phyloP scores from a whole-genome alignment of 2,797 vertebrate genomes.

The Amniataba percoides region DNA sequence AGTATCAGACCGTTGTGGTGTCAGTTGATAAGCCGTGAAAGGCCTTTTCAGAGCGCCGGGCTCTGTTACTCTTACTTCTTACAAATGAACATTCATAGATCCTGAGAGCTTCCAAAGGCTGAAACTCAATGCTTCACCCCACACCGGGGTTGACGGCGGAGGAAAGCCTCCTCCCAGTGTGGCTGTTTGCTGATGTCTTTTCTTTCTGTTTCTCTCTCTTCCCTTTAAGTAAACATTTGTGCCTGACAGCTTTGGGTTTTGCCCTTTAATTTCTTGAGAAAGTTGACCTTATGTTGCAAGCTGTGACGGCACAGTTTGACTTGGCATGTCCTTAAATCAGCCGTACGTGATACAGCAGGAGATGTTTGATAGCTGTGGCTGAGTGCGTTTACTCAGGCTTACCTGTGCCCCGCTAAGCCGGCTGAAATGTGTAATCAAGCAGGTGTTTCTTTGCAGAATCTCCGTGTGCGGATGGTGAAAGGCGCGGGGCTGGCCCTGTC shows the following conservation, averaged over 20 bases:
- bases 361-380: neutral
- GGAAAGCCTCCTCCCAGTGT: conserved; percentile 42
- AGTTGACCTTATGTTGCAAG: conserved; percentile 48
- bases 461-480: conserved; percentile 91
- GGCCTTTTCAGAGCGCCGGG: conserved; percentile 61
- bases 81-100: conserved; percentile 67
- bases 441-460: conserved; percentile 85
- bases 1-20: conserved; percentile 32
- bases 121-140: conserved; percentile 60
- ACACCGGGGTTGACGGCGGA: neutral
- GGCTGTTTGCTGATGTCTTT: neutral
- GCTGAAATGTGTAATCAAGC: conserved; percentile 48
- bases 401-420: conserved; percentile 13
- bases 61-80: conserved; percentile 69
- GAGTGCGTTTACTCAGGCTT: conserved; percentile 36
- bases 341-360: neutral
- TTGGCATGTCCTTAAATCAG: conserved; percentile 26
- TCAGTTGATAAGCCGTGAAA: conserved; percentile 67
- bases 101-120: conserved; percentile 45
- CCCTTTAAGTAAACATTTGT: conserved; percentile 61
- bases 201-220: conserved; percentile 38
- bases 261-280: conserved; percentile 15
- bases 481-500: conserved; percentile 92
- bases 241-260: conserved; percentile 35
- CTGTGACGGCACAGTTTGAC: conserved; percentile 44